phyloP scores from a whole-genome alignment of 2,888 invertebrate species.

The Hydroisotoma schaefferi region DNA sequence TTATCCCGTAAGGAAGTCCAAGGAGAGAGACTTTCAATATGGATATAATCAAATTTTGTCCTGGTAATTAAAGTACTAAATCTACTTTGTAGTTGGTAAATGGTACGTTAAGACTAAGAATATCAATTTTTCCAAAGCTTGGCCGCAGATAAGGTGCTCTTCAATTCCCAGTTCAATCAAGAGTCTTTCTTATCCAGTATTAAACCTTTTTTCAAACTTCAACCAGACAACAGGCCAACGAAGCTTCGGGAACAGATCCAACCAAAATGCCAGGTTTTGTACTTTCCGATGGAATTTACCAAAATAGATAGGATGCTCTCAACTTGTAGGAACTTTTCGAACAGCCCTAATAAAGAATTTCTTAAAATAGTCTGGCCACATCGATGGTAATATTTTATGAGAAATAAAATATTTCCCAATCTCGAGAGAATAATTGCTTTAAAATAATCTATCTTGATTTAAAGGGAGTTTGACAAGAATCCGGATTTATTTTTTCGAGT shows the following conservation, averaged over 20 bases:
- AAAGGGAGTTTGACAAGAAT: conserved; percentile 71
- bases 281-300: conserved; percentile 60
- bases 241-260: conserved; percentile 58
- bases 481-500: conserved; percentile 63
- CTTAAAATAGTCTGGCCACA: conserved; percentile 66
- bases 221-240: conserved; percentile 64
- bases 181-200: conserved; percentile 64
- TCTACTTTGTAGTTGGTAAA: neutral
- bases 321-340: no score
- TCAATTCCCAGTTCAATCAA: conserved; percentile 68
- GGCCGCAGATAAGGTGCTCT: conserved; percentile 65
- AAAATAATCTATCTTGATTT: no score
- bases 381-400: conserved; percentile 61
- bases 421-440: no score
- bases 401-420: no score
- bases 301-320: conserved; percentile 7
- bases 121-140: conserved; percentile 54
- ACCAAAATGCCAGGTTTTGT: conserved; percentile 62
- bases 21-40: conserved; percentile 69
- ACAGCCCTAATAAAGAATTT: conserved; percentile 52
- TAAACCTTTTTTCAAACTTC: conserved; percentile 60
- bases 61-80: conserved; percentile 55
- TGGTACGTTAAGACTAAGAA: neutral
- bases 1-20: conserved; percentile 64
- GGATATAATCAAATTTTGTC: conserved; percentile 71